These are phyloP conservation scores for Zoanthus gigantus DNA, from an alignment of 92 coral and sea anemone species.

Conservation along the genomic window DNA sequence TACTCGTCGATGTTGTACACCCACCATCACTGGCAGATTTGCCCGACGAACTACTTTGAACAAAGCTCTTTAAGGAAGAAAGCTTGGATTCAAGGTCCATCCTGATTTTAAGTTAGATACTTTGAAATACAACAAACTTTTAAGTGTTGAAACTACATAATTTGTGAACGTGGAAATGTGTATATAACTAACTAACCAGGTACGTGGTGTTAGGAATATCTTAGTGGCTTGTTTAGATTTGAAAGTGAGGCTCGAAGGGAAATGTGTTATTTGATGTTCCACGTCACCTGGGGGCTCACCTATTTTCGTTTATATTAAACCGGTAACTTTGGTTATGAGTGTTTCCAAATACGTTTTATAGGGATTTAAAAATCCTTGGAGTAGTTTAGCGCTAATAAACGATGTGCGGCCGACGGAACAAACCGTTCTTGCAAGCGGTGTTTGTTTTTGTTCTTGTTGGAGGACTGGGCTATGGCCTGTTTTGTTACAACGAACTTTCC, in stretches of 20 bases:
- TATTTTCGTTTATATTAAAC: background rate
- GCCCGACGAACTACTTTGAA: slow-evolving; percentile 79
- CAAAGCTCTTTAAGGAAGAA: slow-evolving; percentile 85
- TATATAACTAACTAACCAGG: background rate
- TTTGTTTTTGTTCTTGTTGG: slow-evolving; percentile 70
- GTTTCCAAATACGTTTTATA: background rate
- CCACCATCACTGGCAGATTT: slow-evolving; percentile 52
- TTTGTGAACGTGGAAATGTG: slow-evolving; percentile 18
- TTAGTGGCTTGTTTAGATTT: background rate
- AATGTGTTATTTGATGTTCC: background rate
- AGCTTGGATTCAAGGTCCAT: slow-evolving; percentile 90
- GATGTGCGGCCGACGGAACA: slow-evolving; percentile 74
- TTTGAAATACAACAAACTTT: background rate
- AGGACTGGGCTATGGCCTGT: slow-evolving; percentile 68
- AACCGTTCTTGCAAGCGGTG: slow-evolving; percentile 71
- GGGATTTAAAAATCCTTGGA: background rate
- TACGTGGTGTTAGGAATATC: slow-evolving; percentile 24
- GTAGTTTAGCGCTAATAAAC: background rate
- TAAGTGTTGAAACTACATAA: background rate
- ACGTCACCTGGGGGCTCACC: slow-evolving; percentile 28
- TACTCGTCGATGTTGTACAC: background rate
- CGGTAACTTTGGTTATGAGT: background rate
- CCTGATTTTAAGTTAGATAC: background rate
- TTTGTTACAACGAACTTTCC: slow-evolving; percentile 59
- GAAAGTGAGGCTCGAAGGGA: slow-evolving; percentile 31